Evolutionary conservation across 2,888 invertebrate genomes (phyloP).

Genomic region (Callinectes sapidus): DNA sequence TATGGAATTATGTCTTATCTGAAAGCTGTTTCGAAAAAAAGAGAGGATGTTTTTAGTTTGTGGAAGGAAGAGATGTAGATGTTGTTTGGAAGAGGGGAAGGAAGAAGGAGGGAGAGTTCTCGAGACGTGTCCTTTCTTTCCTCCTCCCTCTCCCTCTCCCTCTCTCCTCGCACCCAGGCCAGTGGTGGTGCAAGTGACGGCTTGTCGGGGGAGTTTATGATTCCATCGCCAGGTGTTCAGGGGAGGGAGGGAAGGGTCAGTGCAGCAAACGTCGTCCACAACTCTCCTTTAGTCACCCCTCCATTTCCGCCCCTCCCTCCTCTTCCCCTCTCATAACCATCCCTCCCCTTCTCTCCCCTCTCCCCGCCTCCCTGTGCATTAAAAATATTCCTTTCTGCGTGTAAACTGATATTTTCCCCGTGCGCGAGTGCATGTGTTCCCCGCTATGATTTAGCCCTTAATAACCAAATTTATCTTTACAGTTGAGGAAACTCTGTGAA

Average conservation of each 20-base stretch:
- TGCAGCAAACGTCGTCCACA: background rate
- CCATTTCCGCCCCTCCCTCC: background rate
- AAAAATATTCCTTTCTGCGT: conserved; percentile 29
- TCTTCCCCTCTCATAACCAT: background rate
- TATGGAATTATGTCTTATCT: too few species aligned
- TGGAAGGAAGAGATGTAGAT: background rate
- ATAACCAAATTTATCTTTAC: conserved; percentile 34
- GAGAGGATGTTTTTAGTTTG: background rate
- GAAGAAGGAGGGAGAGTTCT: background rate
- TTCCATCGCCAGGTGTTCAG: background rate
- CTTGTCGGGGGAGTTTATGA: background rate
- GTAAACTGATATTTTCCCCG: conserved; percentile 18
- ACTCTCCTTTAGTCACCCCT: background rate
- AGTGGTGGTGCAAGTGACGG: background rate
- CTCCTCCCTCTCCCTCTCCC: too few species aligned
- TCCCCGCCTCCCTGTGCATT: background rate
- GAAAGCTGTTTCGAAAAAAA: too few species aligned
- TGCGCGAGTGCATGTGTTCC: conserved; percentile 15
- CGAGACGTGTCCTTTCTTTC: background rate
- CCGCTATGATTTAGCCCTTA: conserved; percentile 18
- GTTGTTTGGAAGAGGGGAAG: background rate
- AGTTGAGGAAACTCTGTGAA: conserved; percentile 5
- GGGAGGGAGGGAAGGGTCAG: background rate
- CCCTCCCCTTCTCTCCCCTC: background rate
- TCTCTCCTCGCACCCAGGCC: background rate